Evolutionary conservation across 2,888 invertebrate species (phyloP).

Genomic region (Mesorhabditis sp.): DNA sequence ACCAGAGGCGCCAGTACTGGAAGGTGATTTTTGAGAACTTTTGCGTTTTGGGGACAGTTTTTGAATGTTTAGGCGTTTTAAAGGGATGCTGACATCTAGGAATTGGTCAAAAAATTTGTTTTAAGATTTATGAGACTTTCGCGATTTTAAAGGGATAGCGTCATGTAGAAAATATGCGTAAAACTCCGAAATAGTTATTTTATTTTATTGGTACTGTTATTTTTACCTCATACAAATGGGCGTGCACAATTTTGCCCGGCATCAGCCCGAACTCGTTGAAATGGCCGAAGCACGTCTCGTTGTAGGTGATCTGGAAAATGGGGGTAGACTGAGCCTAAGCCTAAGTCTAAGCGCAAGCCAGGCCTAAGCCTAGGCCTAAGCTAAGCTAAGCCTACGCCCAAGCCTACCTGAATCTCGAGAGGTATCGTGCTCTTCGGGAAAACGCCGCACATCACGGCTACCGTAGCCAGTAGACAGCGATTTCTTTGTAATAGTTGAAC

Average conservation of each 20-base stretch:
- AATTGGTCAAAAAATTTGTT: too few species aligned
- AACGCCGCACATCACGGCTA: constrained; percentile 45
- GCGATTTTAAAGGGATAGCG: too few species aligned
- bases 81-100: too few species aligned
- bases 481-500: constrained; percentile 28
- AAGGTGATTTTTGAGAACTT: neutral
- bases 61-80: too few species aligned
- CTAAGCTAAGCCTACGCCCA: neutral
- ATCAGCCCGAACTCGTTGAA: constrained; percentile 29
- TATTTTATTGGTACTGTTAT: too few species aligned
- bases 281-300: constrained; percentile 24
- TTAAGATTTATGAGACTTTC: too few species aligned
- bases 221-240: constrained; percentile 17
- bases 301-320: constrained; percentile 18
- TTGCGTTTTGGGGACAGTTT: neutral
- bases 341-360: constrained; percentile 3
- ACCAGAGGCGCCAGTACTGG: constrained; percentile 8
- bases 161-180: too few species aligned
- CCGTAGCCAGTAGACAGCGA: constrained; percentile 33
- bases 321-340: neutral
- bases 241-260: constrained; percentile 15
- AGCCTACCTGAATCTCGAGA: constrained; percentile 36
- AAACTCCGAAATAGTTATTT: too few species aligned
- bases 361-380: neutral
- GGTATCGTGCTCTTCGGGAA: constrained; percentile 46